These are phyloP conservation scores for Philopedon plagiatum DNA, from an alignment of 2,888 invertebrate species.

Conservation along the genomic window DNA sequence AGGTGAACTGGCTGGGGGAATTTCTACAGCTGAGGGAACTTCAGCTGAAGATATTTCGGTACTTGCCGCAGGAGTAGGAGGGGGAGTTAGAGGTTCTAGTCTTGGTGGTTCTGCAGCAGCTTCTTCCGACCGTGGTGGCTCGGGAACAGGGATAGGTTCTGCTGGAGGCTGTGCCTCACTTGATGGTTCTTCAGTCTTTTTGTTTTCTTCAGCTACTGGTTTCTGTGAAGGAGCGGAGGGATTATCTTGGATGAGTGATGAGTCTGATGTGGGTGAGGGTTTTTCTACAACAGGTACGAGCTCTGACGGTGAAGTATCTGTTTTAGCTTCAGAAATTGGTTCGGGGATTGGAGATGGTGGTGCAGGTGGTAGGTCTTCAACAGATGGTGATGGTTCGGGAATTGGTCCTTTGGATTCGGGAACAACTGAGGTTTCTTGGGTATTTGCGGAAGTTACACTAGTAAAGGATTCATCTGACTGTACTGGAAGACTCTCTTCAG, in stretches of 20 bases:
- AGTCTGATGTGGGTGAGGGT: constrained; percentile 10
- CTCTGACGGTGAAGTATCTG: neutral
- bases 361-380: constrained; percentile 38
- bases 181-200: constrained; percentile 25
- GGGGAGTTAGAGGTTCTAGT: constrained; percentile 42
- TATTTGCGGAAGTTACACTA: constrained; percentile 8
- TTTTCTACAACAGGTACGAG: constrained; percentile 15
- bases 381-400: constrained; percentile 26
- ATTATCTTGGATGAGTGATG: constrained; percentile 10
- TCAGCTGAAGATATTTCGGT: constrained; percentile 28
- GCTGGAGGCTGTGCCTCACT: constrained; percentile 28
- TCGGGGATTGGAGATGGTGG: constrained; percentile 34
- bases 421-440: neutral
- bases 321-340: constrained; percentile 8
- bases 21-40: constrained; percentile 12
- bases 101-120: neutral
- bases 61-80: constrained; percentile 48
- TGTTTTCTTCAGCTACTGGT: constrained; percentile 16
- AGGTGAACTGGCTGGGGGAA: constrained; percentile 39
- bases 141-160: constrained; percentile 29
- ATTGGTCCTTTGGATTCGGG: constrained; percentile 7
- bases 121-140: constrained; percentile 39
- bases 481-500: constrained; percentile 21
- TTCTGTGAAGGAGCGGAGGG: neutral
- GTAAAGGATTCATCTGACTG: constrained; percentile 4